Evolutionary conservation across 2,797 vertebrate species (phyloP), one percentile per base, ranked within the genome.

Genomic region (Crocidura indochinensis): DNA sequence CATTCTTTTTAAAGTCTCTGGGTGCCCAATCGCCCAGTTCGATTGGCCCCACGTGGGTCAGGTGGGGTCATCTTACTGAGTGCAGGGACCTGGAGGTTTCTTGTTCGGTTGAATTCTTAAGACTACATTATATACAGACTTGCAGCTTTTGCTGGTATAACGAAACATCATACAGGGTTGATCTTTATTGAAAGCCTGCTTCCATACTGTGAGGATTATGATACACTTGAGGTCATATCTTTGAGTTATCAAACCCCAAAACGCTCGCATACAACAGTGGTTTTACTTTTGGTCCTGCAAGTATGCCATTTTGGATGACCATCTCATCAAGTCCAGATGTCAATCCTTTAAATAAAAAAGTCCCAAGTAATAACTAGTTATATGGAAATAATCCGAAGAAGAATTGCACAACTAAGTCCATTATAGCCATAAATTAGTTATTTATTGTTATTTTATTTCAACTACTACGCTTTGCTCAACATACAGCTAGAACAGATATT

Each of bases 151-250:
- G 29, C 27, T n/a, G 3, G 0, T 31, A 1, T n/a, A n/a, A 3
- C 22, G n/a, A 3, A 82, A 17, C 46, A 15, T 77, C 17, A 11
- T 79, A 2, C 1, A 62, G 29, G 8, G 4, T 24, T 76, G 11
- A 7, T 78, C 6, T 14, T 11, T 29, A 2, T 72, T 24, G 46
- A 31, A 88, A 65, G 20, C 46, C 20, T 83, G 31, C 47, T 46
- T 87, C 27, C 38, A 0, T 68, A n/a, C 26, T 87, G 0, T 56
- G 46, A 67, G 44, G 62, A 10, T 1, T 22, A 14, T 31, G 49
- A 24, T 27, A 6, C 31, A 10, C 12, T 17, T 44, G 72, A 60
- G 2, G 20, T 44, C 11, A 1, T 0, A 1, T 53, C 22, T 8
- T 77, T 12, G 67, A 78, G 24, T 1, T 26, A 75, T 10, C 7